Base-by-base conservation (phyloP, 1,140 invertebrate genomes). In the Bilobella aurantiaca region DNA sequence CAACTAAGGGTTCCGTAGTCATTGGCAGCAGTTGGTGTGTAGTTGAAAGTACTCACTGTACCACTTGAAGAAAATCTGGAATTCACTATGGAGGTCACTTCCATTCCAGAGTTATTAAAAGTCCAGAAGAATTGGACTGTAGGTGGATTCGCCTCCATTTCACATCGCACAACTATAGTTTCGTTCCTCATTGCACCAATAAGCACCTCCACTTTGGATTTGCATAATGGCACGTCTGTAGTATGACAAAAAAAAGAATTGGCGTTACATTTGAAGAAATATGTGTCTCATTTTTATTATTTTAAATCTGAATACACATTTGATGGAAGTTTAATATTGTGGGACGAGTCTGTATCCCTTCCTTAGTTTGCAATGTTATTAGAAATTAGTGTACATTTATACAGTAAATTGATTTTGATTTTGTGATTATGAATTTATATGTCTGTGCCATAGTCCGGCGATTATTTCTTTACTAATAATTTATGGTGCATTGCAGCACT, bases 161-260 rank as follows among this genome's bases (percentile, higher is more conserved):
- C 85, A 75, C 91, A 94, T 69, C 85, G 83, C 65, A 94, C 77
- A 46, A 84, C 82, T 16, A 91, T 85, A 16, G 87, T 90, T 77
- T 93, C 91, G 74, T 90, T 87, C 74, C 90, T 89, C 62, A 91
- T 79, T 3, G 89, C 90, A 1, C 90, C 90, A 63, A 87, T 85
- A 3, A 90, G 81, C 75, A 87, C 86, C 74, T 89, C 88, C 68
- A 82, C 82, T 59, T 77, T 79, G 71, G 84, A 85, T 64, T 84
- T 83, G 77, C 90, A 93, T n/a, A 88, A 84, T 58, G 89, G 89
- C 30, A 86, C 84, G 78, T 86, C 89, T 93, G 79, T n/a, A n/a
- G n/a, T n/a, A 14, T 76, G 77, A 47, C 21, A 56, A 32, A 65
- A 30, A 59, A 29, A 56, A n/a, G n/a, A n/a, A n/a, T n/a, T n/a